Evolutionary conservation across 2,797 vertebrate species (phyloP).

Genomic region (Pogoniulus pusillus): DNA sequence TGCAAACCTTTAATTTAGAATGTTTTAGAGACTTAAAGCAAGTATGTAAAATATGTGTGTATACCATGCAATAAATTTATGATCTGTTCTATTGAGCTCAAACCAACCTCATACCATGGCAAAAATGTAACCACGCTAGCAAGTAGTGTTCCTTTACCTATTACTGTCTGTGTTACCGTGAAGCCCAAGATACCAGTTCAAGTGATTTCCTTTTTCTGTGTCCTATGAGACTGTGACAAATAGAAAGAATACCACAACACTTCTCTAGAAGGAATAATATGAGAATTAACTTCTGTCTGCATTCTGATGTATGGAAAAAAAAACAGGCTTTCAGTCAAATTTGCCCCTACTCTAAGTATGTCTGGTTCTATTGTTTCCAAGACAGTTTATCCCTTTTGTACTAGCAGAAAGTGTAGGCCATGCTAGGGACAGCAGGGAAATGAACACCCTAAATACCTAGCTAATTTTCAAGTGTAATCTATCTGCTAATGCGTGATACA

Average conservation of each 20-base stretch:
- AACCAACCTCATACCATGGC: background rate
- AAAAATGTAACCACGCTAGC: background rate
- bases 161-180: background rate
- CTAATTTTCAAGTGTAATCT: conserved; percentile 53
- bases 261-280: conserved; percentile 5
- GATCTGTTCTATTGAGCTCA: background rate
- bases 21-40: background rate
- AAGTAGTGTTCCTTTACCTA: background rate
- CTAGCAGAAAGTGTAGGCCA: conserved; percentile 21
- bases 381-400: conserved; percentile 48
- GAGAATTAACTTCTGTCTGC: conserved; percentile 5
- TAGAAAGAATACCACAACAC: background rate
- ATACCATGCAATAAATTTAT: background rate
- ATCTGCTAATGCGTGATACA: conserved; percentile 38
- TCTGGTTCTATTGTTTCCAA: conserved; percentile 29
- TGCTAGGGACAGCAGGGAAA: conserved; percentile 16
- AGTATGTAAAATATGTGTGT: fast-evolving
- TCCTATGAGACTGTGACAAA: conserved; percentile 28
- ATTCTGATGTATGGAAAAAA: background rate
- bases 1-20: background rate
- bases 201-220: conserved; percentile 2
- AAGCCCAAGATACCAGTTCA: background rate
- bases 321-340: background rate
- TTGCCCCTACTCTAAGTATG: background rate
- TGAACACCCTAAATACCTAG: conserved; percentile 2